phyloP scores from a whole-genome alignment of 2,113 vertebrate genomes.

The Platysternon megacephalum region DNA sequence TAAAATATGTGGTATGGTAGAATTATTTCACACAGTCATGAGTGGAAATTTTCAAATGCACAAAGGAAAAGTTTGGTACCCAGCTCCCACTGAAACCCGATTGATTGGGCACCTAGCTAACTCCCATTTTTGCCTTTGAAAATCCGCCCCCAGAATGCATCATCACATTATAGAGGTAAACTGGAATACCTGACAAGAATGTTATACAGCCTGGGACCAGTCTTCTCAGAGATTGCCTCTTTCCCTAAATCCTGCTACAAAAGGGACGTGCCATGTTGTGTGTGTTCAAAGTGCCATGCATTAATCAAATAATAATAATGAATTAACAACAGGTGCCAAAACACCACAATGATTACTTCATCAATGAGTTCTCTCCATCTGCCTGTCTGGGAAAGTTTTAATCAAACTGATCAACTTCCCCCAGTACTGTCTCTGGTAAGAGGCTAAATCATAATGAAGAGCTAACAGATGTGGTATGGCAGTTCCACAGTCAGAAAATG shows the following conservation, averaged over 20 bases:
- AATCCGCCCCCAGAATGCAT: background rate
- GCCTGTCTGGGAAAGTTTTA: background rate
- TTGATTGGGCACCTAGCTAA: background rate
- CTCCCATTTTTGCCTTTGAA: background rate
- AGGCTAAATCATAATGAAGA: background rate
- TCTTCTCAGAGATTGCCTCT: background rate
- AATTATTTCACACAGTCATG: background rate
- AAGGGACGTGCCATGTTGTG: background rate
- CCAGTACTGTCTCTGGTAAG: background rate
- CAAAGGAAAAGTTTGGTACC: background rate
- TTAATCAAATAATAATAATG: background rate
- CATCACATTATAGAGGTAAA: background rate
- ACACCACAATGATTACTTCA: background rate
- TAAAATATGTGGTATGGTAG: background rate
- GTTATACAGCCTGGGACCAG: background rate
- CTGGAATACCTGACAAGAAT: background rate
- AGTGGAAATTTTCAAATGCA: background rate
- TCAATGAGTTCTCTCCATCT: background rate
- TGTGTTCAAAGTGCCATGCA: background rate
- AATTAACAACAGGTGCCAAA: background rate
- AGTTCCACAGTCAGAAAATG: background rate
- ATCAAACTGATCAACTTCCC: background rate
- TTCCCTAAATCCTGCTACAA: background rate
- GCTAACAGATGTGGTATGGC: background rate
- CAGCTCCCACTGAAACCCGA: background rate